phyloP scores from a whole-genome alignment of 2,888 invertebrate species.

The Limnephilus marmoratus region DNA sequence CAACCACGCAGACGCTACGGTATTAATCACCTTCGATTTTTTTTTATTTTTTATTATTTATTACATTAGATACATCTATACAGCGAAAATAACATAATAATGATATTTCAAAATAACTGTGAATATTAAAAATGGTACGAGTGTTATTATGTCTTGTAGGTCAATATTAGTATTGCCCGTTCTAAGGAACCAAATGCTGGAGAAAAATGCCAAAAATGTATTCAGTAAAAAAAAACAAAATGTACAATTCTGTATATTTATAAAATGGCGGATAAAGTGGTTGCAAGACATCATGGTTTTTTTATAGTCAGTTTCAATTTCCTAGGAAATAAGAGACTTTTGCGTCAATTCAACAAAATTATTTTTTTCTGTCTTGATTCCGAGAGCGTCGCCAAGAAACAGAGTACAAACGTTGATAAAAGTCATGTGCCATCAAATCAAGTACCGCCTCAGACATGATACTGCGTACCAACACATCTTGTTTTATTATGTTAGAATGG shows the following conservation, averaged over 20 bases:
- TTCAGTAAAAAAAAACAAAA: too few relatives aligned
- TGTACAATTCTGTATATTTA: background rate
- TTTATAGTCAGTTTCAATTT: background rate
- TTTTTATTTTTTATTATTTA: too few relatives aligned
- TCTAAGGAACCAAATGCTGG: too few relatives aligned
- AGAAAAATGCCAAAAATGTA: too few relatives aligned
- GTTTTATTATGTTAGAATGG: background rate
- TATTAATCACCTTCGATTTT: too few relatives aligned
- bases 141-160: too few relatives aligned
- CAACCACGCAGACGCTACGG: too few relatives aligned
- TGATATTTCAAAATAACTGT: too few relatives aligned
- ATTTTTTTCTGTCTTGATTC: background rate
- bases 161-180: too few relatives aligned
- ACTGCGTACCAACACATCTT: slow-evolving; percentile 15
- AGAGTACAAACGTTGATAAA: background rate
- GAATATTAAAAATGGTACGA: too few relatives aligned
- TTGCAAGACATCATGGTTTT: background rate
- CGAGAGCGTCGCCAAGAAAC: slow-evolving; percentile 3
- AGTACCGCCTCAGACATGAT: slow-evolving; percentile 18
- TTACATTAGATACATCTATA: too few relatives aligned
- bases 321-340: background rate
- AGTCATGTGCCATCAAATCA: slow-evolving; percentile 31
- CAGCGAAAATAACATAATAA: too few relatives aligned
- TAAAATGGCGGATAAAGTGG: background rate
- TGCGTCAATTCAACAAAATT: slow-evolving; percentile 2